Evolutionary conservation across 2,797 vertebrate species (phyloP).

Genomic region (Calcarius lapponicus): DNA sequence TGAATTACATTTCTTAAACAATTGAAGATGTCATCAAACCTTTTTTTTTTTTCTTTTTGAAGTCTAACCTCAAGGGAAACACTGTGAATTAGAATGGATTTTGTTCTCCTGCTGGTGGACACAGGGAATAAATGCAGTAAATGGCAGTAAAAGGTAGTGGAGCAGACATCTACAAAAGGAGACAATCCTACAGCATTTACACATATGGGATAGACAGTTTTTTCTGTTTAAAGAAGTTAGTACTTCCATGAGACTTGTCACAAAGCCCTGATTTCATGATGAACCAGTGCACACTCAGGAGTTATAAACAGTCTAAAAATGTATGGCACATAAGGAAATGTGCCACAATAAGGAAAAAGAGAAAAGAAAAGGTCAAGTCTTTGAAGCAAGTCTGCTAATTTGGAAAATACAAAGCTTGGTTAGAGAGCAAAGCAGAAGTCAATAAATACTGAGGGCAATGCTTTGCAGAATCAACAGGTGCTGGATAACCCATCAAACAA

Average conservation of each 20-base stretch:
- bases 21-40: rapidly evolving
- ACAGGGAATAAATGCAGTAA: background rate
- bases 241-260: slow-evolving; percentile 83
- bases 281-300: slow-evolving; percentile 89
- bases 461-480: slow-evolving; percentile 76
- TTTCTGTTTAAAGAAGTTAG: slow-evolving; percentile 84
- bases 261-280: slow-evolving; percentile 88
- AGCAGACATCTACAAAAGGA: background rate
- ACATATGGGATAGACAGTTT: slow-evolving; percentile 84
- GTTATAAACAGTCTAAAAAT: slow-evolving; percentile 87
- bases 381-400: slow-evolving; percentile 74
- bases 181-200: slow-evolving; percentile 67
- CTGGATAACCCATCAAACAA: slow-evolving; percentile 86
- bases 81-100: slow-evolving; percentile 70
- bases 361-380: slow-evolving; percentile 87
- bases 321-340: slow-evolving; percentile 83
- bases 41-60: background rate
- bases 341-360: slow-evolving; percentile 92
- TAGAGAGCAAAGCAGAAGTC: slow-evolving; percentile 67
- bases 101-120: background rate
- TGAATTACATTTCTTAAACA: background rate
- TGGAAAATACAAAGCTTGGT: slow-evolving; percentile 78
- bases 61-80: slow-evolving; percentile 82
- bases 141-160: background rate
- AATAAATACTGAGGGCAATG: slow-evolving; percentile 64